A percentile compares a stretch with the other conserved stretches of the same genome.
These are phyloP conservation scores for Macrophya annulata DNA, from an alignment of 2,888 invertebrate species.

Conservation along the genomic window DNA sequence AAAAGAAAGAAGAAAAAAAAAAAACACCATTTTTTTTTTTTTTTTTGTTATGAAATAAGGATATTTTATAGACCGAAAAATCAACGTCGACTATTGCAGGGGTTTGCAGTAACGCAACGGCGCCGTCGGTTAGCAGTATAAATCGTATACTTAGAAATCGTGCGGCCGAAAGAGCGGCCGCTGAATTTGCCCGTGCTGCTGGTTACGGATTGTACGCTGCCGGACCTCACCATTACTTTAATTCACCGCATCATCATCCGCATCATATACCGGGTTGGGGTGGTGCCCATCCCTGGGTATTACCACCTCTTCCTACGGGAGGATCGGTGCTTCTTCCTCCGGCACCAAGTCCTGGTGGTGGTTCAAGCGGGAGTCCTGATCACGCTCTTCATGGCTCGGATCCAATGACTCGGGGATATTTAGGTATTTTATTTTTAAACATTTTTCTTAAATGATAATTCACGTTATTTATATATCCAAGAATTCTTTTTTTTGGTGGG, in stretches of 20 bases:
- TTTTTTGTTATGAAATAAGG: background rate
- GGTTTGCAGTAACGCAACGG: constrained; percentile 96
- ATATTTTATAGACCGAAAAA: constrained; percentile 29
- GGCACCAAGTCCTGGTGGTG: constrained; percentile 80
- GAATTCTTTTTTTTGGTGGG: too few relatives aligned
- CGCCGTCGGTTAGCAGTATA: constrained; percentile 98
- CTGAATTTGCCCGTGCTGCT: constrained; percentile 96
- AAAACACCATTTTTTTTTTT: too few relatives aligned
- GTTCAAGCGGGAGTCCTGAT: constrained; percentile 82
- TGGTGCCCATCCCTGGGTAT: constrained; percentile 74
- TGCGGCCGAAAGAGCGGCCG: constrained; percentile 97
- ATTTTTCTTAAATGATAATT: background rate
- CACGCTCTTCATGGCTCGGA: constrained; percentile 81
- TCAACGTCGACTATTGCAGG: constrained; percentile 81
- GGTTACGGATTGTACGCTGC: constrained; percentile 90
- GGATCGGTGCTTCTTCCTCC: constrained; percentile 79
- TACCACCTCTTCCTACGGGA: constrained; percentile 74
- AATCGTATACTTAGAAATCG: constrained; percentile 97
- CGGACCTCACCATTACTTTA: constrained; percentile 87
- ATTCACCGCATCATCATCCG: constrained; percentile 81
- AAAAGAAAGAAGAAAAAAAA: background rate
- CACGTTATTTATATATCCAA: too few relatives aligned
- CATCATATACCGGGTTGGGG: constrained; percentile 82
- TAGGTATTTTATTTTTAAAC: constrained; percentile 57
- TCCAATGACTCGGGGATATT: constrained; percentile 75